Conservation (phyloP, 2,797 vertebrate genomes). For the Lophius americanus region DNA sequence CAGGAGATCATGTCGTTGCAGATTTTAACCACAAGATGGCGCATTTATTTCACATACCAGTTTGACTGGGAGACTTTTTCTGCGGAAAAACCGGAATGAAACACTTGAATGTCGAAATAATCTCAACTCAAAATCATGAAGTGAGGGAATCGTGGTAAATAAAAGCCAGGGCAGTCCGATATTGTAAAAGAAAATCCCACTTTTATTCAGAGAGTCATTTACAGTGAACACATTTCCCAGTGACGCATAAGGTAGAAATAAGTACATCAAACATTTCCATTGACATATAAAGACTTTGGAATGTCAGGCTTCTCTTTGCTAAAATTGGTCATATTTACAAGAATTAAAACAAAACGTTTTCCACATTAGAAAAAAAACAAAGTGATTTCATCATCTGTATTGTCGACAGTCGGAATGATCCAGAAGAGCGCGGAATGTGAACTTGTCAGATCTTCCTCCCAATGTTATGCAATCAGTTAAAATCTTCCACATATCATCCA, state of each 20-base stretch:
- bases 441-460: slow-evolving; percentile 40
- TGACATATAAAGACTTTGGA: slow-evolving; percentile 73
- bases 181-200: slow-evolving; percentile 53
- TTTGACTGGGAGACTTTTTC: background rate
- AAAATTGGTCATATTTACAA: slow-evolving; percentile 67
- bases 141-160: background rate
- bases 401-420: slow-evolving; percentile 22
- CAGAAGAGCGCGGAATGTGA: slow-evolving; percentile 31
- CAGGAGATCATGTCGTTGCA: background rate
- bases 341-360: slow-evolving; percentile 56
- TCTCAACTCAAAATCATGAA: too few species aligned
- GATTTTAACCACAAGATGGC: slow-evolving; percentile 49
- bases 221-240: slow-evolving; percentile 71
- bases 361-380: slow-evolving; percentile 5
- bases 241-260: slow-evolving; percentile 75
- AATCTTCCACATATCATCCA: slow-evolving; percentile 67
- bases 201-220: slow-evolving; percentile 69
- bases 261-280: slow-evolving; percentile 74
- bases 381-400: slow-evolving; percentile 18
- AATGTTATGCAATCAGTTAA: slow-evolving; percentile 70
- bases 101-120: background rate
- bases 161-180: background rate
- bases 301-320: slow-evolving; percentile 67
- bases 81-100: background rate
- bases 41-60: background rate